Conservation (phyloP, 2,888 invertebrate genomes). For the Heliconius hortense region DNA sequence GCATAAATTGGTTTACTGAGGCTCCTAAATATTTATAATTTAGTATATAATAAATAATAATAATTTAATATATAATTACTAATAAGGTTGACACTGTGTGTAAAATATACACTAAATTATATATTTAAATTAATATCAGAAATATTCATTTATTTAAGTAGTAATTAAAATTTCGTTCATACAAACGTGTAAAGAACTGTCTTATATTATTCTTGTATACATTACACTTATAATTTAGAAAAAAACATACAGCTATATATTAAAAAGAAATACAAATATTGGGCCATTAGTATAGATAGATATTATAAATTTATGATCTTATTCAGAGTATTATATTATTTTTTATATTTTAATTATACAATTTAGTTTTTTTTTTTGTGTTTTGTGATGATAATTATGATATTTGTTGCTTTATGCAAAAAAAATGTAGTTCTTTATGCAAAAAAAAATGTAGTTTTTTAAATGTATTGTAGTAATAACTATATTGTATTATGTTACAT, state of each 20-base stretch:
- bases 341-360: background rate
- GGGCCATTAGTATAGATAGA: background rate
- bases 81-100: background rate
- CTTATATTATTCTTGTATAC: background rate
- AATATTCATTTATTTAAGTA: background rate
- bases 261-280: no score
- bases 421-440: background rate
- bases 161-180: background rate
- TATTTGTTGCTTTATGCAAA: constrained; percentile 3
- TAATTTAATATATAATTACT: background rate
- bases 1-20: background rate
- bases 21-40: background rate
- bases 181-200: background rate
- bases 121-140: background rate
- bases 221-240: background rate
- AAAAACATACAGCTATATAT: background rate
- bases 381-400: background rate
- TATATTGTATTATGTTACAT: background rate
- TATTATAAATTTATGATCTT: constrained; percentile 6
- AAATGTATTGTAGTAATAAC: no score
- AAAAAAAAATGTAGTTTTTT: background rate
- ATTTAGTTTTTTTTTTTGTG: background rate
- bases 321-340: constrained; percentile 1
- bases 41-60: background rate
- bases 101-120: background rate